These are phyloP conservation scores for Xenops minutus DNA, from an alignment of 2,797 vertebrate species.

Conservation along the genomic window DNA sequence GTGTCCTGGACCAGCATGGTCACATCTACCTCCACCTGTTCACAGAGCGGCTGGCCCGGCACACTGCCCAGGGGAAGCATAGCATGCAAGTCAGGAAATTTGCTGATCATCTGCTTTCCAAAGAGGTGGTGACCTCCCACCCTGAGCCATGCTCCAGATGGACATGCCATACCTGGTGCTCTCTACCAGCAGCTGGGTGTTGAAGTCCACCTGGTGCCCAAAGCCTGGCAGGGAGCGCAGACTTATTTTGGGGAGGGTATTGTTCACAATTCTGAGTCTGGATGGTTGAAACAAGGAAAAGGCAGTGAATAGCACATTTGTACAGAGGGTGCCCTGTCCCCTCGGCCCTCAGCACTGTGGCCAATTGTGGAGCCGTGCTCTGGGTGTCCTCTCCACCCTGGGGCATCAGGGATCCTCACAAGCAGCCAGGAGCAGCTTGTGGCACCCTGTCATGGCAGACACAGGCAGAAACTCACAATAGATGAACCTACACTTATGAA, in stretches of 20 bases:
- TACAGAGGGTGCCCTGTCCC: not conserved
- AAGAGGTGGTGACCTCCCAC: fast-evolving
- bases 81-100: fast-evolving
- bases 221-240: slow-evolving; percentile 61
- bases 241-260: slow-evolving; percentile 60
- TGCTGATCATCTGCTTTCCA: not conserved
- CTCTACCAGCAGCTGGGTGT: slow-evolving; percentile 66
- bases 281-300: not conserved
- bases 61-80: not conserved
- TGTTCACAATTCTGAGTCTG: slow-evolving; percentile 69
- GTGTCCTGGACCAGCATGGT: slow-evolving; percentile 30
- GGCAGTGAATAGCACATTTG: not conserved
- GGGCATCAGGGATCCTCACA: not conserved
- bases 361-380: fast-evolving
- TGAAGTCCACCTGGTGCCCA: slow-evolving; percentile 67
- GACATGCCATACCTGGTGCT: slow-evolving; percentile 32
- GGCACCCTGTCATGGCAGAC: too few species aligned
- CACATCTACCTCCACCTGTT: slow-evolving; percentile 61
- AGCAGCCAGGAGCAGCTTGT: not conserved
- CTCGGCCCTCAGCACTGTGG: not conserved
- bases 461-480: not conserved
- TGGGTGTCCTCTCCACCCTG: not conserved
- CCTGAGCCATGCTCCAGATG: fast-evolving
- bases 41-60: not conserved
- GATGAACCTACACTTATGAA: not conserved